Conservation (phyloP, 2,797 vertebrate genomes). For the Triplophysa bombifrons region DNA sequence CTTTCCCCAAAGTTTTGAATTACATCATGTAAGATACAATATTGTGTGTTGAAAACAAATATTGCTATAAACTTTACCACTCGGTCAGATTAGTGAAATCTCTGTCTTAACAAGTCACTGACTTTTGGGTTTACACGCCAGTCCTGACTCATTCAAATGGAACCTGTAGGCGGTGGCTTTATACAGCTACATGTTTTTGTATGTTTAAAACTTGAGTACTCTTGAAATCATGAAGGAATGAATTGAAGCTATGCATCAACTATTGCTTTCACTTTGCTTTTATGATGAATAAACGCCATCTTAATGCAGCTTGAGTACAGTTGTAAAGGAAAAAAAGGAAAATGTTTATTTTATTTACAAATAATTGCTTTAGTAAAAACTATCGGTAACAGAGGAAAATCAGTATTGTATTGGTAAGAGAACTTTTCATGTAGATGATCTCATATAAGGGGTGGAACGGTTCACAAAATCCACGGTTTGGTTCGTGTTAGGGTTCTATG, state of each 20-base stretch:
- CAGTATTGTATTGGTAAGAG: too few relatives aligned
- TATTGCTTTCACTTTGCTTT: background rate
- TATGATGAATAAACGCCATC: background rate
- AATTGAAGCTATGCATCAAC: conserved; percentile 14
- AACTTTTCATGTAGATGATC: too few relatives aligned
- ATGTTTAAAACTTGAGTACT: conserved; percentile 34
- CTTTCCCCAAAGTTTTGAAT: background rate
- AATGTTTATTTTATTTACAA: background rate
- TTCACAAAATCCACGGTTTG: too few relatives aligned
- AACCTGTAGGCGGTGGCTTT: conserved; percentile 41
- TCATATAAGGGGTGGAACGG: background rate
- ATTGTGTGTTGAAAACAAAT: background rate
- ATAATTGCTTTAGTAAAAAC: too few relatives aligned
- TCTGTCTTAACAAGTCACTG: conserved; percentile 37
- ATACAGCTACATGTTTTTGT: conserved; percentile 52
- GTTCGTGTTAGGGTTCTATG: background rate
- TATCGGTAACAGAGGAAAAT: too few relatives aligned
- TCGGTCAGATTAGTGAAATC: conserved; percentile 23
- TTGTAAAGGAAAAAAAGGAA: too few relatives aligned
- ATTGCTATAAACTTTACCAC: conserved; percentile 16
- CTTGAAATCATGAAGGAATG: conserved; percentile 18
- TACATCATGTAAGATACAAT: conserved; percentile 2
- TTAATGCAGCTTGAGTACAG: too few relatives aligned
- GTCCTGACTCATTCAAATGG: conserved; percentile 44
- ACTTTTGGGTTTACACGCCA: background rate